phyloP scores from a whole-genome alignment of 2,797 vertebrate species.

The Myiotriccus ornatus region DNA sequence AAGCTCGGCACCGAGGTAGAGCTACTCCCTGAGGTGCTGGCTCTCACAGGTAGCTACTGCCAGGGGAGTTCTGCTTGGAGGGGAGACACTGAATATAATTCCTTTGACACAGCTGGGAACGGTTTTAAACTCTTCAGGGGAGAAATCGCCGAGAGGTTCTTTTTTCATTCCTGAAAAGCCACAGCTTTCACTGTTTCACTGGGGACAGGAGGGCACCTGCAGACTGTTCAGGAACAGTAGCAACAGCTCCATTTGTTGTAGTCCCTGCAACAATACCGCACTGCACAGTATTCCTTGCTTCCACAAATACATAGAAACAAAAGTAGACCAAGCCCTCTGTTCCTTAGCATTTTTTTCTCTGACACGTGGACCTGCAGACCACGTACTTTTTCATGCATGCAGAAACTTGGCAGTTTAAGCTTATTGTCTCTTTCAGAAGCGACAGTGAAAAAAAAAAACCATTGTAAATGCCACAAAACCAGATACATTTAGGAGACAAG shows the following conservation, averaged over 20 bases:
- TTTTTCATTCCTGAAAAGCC: background rate
- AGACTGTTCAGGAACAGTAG: background rate
- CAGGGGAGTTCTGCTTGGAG: background rate
- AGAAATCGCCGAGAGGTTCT: background rate
- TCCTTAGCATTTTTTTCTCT: background rate
- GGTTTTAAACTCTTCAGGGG: background rate
- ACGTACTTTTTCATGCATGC: accelerated
- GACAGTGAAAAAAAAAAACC: background rate
- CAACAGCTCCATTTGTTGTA: background rate
- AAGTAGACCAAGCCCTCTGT: background rate
- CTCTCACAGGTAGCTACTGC: background rate
- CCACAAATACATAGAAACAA: background rate
- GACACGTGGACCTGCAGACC: background rate
- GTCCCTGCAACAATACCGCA: background rate
- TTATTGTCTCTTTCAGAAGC: background rate
- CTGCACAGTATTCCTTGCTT: background rate
- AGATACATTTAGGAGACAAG: background rate
- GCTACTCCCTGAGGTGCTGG: background rate
- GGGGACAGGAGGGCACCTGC: background rate
- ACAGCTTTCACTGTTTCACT: accelerated
- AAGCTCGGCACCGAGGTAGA: accelerated
- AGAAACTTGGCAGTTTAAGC: background rate
- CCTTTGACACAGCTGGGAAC: background rate
- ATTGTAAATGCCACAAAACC: background rate
- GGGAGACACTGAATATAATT: background rate